A percentile compares a stretch with the other conserved stretches of the same genome.
Conservation (phyloP, 2,888 invertebrate genomes). For the Hymenopus coronatus region DNA sequence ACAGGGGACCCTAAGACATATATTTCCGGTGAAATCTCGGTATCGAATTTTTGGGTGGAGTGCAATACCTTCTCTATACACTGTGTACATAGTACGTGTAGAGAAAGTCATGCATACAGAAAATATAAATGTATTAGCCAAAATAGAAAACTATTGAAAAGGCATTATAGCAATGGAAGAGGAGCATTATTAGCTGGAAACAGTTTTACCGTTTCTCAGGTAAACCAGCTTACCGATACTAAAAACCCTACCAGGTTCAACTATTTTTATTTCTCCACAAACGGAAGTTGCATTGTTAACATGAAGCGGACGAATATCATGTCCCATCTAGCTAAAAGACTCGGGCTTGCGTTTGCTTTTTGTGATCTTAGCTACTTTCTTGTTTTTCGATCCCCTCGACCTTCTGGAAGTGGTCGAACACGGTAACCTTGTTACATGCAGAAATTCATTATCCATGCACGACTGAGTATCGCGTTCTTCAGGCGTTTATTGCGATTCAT, state of each 20-base stretch:
- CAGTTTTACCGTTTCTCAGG: too few species aligned
- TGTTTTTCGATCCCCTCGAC: neutral
- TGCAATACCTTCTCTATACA: too few species aligned
- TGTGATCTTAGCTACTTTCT: neutral
- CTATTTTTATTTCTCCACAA: neutral
- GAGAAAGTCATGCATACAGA: too few species aligned
- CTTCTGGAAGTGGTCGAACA: neutral
- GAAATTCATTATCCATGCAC: neutral
- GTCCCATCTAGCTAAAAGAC: neutral
- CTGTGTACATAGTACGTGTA: too few species aligned
- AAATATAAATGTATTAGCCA: too few species aligned
- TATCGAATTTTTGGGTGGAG: too few species aligned
- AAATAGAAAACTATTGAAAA: too few species aligned
- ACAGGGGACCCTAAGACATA: too few species aligned
- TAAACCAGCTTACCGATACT: too few species aligned
- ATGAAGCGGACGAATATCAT: neutral
- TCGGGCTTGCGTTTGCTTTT: neutral
- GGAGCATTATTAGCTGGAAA: too few species aligned
- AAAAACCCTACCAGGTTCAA: neutral
- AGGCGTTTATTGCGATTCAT: neutral
- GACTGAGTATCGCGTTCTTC: neutral
- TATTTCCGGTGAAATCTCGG: too few species aligned
- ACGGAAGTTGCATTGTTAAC: neutral
- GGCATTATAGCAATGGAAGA: too few species aligned
- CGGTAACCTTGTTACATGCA: neutral